These are phyloP conservation scores for Eremophila alpestris DNA, from an alignment of 2,797 vertebrate genomes.

Conservation along the genomic window DNA sequence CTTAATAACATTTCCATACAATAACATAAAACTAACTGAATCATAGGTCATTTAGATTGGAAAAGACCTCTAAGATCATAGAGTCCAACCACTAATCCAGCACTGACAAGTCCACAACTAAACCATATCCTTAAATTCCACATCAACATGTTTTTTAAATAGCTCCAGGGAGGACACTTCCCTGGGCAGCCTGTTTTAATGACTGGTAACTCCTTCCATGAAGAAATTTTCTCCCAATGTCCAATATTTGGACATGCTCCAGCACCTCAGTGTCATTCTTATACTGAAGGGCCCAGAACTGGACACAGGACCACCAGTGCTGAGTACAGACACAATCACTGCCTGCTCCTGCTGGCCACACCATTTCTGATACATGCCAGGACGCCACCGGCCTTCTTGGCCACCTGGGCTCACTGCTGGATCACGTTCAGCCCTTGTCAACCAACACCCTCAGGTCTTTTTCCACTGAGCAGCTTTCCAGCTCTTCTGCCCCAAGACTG, in stretches of 20 bases:
- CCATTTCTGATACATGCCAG: background rate
- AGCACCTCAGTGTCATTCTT: background rate
- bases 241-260: background rate
- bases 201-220: background rate
- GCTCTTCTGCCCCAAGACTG: background rate
- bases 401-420: background rate
- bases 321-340: background rate
- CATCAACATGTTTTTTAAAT: background rate
- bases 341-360: background rate
- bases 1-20: background rate
- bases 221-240: background rate
- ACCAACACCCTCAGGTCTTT: background rate
- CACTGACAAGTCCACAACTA: background rate
- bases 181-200: background rate
- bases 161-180: background rate
- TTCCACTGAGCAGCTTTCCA: background rate
- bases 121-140: background rate
- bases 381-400: background rate
- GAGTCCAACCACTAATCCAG: background rate
- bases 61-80: background rate
- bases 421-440: fast-evolving
- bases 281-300: background rate
- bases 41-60: background rate
- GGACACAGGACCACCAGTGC: background rate
- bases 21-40: background rate